Evolutionary conservation across 2,113 vertebrate genomes (phyloP).

Genomic region (Macrotis lagotis): DNA sequence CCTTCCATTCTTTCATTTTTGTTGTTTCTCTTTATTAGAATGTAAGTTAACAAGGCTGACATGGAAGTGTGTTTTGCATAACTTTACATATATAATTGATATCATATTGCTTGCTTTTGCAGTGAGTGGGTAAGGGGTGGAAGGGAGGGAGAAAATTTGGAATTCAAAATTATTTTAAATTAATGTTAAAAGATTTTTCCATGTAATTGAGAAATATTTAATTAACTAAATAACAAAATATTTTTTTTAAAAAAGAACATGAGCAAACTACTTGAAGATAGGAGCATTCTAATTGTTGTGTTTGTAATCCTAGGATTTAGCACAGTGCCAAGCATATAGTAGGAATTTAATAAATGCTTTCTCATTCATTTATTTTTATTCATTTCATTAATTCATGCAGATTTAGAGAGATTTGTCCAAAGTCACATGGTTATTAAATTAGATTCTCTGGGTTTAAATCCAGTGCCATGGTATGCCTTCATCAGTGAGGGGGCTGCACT

Average conservation of each 20-base stretch:
- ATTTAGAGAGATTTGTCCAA: neutral
- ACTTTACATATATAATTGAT: neutral
- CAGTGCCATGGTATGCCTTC: too few relatives aligned
- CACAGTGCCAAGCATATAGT: neutral
- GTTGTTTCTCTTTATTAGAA: neutral
- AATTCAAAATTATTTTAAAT: neutral
- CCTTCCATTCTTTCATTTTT: neutral
- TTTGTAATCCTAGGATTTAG: neutral
- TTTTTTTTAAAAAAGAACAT: neutral
- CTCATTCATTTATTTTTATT: neutral
- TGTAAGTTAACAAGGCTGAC: neutral
- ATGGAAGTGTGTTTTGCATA: neutral
- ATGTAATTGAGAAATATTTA: neutral
- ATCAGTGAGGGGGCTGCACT: too few relatives aligned
- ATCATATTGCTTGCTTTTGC: neutral
- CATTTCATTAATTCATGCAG: neutral
- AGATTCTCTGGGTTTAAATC: neutral
- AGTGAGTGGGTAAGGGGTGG: neutral
- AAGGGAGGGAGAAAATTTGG: neutral
- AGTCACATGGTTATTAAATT: neutral
- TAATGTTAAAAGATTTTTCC: neutral
- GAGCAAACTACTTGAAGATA: neutral
- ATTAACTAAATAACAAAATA: neutral
- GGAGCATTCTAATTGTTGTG: neutral
- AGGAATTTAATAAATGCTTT: neutral